These are phyloP conservation scores for Cybosia mesomella DNA, from an alignment of 2,888 invertebrate genomes.

Conservation along the genomic window DNA sequence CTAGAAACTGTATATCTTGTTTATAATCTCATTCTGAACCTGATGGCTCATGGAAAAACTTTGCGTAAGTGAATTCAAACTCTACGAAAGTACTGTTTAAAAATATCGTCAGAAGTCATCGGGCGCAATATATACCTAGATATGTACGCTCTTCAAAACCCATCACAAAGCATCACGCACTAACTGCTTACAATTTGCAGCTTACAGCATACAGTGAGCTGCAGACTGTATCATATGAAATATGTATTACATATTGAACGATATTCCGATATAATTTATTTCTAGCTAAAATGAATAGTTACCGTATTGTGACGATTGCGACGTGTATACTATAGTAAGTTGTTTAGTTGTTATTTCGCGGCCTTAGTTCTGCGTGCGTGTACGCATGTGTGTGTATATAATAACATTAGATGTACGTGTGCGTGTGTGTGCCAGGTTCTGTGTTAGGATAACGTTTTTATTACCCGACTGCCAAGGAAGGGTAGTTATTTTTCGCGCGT, in stretches of 20 bases:
- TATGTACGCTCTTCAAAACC: too few relatives aligned
- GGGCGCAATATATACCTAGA: too few relatives aligned
- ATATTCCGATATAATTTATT: constrained; percentile 14
- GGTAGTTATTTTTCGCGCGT: too few relatives aligned
- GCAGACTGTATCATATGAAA: neutral
- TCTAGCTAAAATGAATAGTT: constrained; percentile 21
- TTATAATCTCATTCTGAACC: too few relatives aligned
- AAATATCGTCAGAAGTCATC: too few relatives aligned
- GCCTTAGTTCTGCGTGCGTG: constrained; percentile 31
- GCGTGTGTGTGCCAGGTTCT: constrained; percentile 29
- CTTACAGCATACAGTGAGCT: neutral
- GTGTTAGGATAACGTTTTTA: constrained; percentile 12
- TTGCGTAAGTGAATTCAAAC: too few relatives aligned
- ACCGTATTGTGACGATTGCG: constrained; percentile 23
- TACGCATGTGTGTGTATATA: constrained; percentile 21
- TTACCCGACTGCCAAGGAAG: too few relatives aligned
- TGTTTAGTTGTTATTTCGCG: constrained; percentile 33
- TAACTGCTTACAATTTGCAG: too few relatives aligned
- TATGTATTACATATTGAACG: constrained; percentile 7
- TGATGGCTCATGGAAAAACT: too few relatives aligned
- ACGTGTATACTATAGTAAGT: constrained; percentile 25
- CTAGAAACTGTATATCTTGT: too few relatives aligned
- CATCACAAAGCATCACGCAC: too few relatives aligned
- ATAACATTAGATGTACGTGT: constrained; percentile 21
- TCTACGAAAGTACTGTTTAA: too few relatives aligned